Evolutionary conservation across 1,140 invertebrate genomes (phyloP).

Genomic region (Drosophila varians): DNA sequence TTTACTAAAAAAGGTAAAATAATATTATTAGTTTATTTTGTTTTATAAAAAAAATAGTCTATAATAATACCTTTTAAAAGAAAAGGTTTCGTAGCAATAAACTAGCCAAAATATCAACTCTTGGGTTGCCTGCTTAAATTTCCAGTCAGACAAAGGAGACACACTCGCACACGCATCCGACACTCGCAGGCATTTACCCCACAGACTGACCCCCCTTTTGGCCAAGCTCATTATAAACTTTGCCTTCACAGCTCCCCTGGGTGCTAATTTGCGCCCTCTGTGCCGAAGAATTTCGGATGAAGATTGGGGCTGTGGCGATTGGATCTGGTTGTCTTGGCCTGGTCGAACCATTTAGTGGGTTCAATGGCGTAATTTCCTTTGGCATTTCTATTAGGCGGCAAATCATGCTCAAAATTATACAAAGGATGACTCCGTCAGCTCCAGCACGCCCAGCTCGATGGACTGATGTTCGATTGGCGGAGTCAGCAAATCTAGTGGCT

Average conservation of each 20-base stretch:
- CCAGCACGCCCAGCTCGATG: slow-evolving; percentile 11
- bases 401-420: slow-evolving; percentile 67
- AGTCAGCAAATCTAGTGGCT: slow-evolving; percentile 43
- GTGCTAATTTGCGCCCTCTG: slow-evolving; percentile 64
- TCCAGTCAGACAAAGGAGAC: slow-evolving; percentile 43
- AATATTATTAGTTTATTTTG: no score
- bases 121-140: slow-evolving; percentile 35
- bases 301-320: slow-evolving; percentile 8
- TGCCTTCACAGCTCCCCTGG: slow-evolving; percentile 65
- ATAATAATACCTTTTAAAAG: no score
- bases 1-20: background rate
- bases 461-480: slow-evolving; percentile 6
- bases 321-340: slow-evolving; percentile 24
- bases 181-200: slow-evolving; percentile 11
- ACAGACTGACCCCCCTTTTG: slow-evolving; percentile 26
- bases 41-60: no score
- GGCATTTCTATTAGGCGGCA: slow-evolving; percentile 53
- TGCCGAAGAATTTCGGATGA: background rate
- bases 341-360: slow-evolving; percentile 56
- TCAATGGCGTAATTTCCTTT: slow-evolving; percentile 66
- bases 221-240: slow-evolving; percentile 77
- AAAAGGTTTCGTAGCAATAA: background rate
- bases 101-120: slow-evolving; percentile 2
- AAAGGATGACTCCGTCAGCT: slow-evolving; percentile 41
- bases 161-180: slow-evolving; percentile 13